Percentiles rank a stretch among this genome's conserved stretches.
These are phyloP conservation scores for Lithophane semibrunnea DNA, from an alignment of 2,888 invertebrate species.

Conservation along the genomic window DNA sequence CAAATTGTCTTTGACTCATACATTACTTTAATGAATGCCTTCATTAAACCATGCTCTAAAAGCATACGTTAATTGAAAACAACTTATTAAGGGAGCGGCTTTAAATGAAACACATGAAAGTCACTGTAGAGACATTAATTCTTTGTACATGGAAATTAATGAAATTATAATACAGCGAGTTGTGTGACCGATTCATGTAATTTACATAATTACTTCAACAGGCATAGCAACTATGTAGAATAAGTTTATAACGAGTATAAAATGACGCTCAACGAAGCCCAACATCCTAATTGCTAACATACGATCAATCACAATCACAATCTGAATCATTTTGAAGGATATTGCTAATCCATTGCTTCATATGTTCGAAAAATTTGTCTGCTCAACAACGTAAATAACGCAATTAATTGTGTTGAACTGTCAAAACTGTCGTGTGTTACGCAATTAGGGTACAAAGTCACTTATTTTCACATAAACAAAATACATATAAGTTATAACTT, in stretches of 20 bases:
- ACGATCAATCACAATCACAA: too few species aligned
- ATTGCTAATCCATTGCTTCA: too few species aligned
- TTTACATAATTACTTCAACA: slow-evolving; percentile 27
- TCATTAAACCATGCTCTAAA: slow-evolving; percentile 38
- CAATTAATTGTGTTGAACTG: too few species aligned
- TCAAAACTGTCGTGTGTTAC: too few species aligned
- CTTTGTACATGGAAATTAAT: slow-evolving; percentile 40
- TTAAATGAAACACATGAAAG: slow-evolving; percentile 41
- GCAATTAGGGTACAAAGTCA: too few species aligned
- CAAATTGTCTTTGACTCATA: slow-evolving; percentile 10
- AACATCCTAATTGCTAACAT: too few species aligned
- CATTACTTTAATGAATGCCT: slow-evolving; percentile 32
- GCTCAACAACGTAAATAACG: too few species aligned
- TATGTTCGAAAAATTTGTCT: too few species aligned
- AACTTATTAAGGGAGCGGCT: slow-evolving; percentile 44
- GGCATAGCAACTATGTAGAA: neutral
- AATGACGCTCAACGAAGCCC: neutral
- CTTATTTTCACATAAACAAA: too few species aligned
- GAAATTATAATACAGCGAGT: slow-evolving; percentile 13
- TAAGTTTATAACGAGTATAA: neutral
- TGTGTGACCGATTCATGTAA: slow-evolving; percentile 6
- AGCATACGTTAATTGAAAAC: slow-evolving; percentile 58
- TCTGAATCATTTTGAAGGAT: too few species aligned
- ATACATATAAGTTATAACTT: too few species aligned
- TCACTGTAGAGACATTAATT: slow-evolving; percentile 46